These are phyloP conservation scores for Phytoseiulus persimilis DNA, from an alignment of 2,888 invertebrate species.

Conservation along the genomic window DNA sequence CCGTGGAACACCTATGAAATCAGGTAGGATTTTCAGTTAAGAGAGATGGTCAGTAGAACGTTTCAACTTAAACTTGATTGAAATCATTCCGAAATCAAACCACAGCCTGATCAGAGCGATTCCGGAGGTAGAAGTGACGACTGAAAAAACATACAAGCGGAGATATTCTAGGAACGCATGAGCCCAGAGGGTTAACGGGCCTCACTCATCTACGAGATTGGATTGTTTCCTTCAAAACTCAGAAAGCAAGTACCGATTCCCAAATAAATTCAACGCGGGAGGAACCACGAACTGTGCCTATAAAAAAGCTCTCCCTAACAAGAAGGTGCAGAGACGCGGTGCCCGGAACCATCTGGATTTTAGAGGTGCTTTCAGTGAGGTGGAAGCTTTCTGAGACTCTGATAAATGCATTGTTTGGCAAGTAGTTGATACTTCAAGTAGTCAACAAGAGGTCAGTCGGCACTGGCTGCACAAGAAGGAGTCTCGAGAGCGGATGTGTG, in stretches of 20 bases:
- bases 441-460: not conserved
- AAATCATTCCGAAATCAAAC: too few relatives aligned
- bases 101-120: too few relatives aligned
- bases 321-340: not conserved
- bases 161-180: too few relatives aligned
- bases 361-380: not conserved
- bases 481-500: not conserved
- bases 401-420: not conserved
- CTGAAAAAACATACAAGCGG: too few relatives aligned
- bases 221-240: too few relatives aligned
- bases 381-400: not conserved
- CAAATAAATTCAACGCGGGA: too few relatives aligned
- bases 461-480: not conserved
- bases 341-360: not conserved
- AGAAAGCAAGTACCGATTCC: too few relatives aligned
- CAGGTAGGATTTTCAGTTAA: not conserved
- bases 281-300: too few relatives aligned
- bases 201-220: too few relatives aligned
- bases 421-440: not conserved
- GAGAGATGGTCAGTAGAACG: not conserved
- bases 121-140: too few relatives aligned
- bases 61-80: not conserved
- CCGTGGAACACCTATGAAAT: slow-evolving; percentile 24
- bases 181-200: too few relatives aligned
- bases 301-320: too few relatives aligned